Base-by-base conservation (phyloP, 2,888 invertebrate species). In the Chrysopilus asiliformis region DNA sequence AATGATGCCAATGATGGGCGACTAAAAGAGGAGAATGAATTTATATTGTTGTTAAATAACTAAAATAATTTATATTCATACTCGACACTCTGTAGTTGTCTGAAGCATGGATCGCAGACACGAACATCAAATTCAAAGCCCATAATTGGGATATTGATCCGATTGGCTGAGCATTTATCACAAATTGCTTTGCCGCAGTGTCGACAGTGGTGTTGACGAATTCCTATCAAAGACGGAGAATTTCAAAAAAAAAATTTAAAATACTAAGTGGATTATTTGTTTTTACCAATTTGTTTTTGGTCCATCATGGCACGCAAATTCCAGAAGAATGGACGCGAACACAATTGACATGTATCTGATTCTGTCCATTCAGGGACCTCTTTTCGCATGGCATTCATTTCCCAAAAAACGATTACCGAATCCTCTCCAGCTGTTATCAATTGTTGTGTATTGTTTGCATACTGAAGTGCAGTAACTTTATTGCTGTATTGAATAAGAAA, bases 281-380 rank as follows among this genome's bases (percentile, higher is more conserved):
- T 39, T 40, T 45, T 42, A 68, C 72, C 72, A 36, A 97, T 68
- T 57, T 87, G 90, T 54, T 87, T 81, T 64, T 87, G 87, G 63
- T 95, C 91, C 85, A 97, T 91, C 95, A 99, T 98, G 9, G 89
- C 90, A 44, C 86, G 76, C 34, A 98, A 74, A 65, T 99, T 99
- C 98, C 98, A 98, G 65, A 97, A 97, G 68, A 98, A 98, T 15
- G 98, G 98, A 41, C 84, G 73, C 35, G 81, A 79, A 61, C 98
- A 99, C 40, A 89, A 71, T 69, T 97, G 84, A 60, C 98, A 99
- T 27, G 79, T 72, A 62, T 97, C 95, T 27, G 87, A 80, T 57
- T 95, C 94, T 45, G 78, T 76, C 98, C 98, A 98, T 43, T 80
- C 80, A 10, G 97, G 94, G 1, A 94, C 94, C 73, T 93, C 91